Evolutionary conservation across 2,888 invertebrate genomes (phyloP).

Genomic region (Sarcophaga carnaria): DNA sequence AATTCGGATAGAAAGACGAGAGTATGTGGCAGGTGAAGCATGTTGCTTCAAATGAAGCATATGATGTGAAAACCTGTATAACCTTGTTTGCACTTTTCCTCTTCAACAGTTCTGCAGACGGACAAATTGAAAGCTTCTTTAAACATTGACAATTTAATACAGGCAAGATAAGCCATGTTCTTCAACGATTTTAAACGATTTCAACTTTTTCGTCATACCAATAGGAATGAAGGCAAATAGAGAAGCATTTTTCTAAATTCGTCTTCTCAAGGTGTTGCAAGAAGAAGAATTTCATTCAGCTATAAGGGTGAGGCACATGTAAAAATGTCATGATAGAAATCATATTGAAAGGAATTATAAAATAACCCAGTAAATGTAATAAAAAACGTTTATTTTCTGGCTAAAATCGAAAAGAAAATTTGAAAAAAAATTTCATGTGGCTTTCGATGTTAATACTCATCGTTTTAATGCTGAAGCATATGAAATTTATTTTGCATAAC

Average conservation of each 20-base stretch:
- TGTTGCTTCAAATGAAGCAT: not conserved
- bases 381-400: not conserved
- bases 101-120: no score
- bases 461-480: not conserved
- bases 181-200: not conserved
- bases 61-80: not conserved
- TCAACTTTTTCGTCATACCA: not conserved
- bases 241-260: not conserved
- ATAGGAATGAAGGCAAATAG: not conserved
- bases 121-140: not conserved
- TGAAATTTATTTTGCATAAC: slow-evolving; percentile 3
- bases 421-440: not conserved
- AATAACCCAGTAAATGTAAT: no score
- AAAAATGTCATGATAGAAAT: no score
- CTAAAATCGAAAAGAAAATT: slow-evolving; percentile 1
- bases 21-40: not conserved
- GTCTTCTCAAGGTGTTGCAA: not conserved
- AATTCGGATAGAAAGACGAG: not conserved
- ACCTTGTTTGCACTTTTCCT: not conserved
- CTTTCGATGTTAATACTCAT: slow-evolving; percentile 7
- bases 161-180: slow-evolving; percentile 31
- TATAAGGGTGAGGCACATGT: no score
- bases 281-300: not conserved
- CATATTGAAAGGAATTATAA: no score
- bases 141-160: slow-evolving; percentile 22